Base-by-base conservation (phyloP, 2,113 vertebrate species). In the Patagioenas fasciata region DNA sequence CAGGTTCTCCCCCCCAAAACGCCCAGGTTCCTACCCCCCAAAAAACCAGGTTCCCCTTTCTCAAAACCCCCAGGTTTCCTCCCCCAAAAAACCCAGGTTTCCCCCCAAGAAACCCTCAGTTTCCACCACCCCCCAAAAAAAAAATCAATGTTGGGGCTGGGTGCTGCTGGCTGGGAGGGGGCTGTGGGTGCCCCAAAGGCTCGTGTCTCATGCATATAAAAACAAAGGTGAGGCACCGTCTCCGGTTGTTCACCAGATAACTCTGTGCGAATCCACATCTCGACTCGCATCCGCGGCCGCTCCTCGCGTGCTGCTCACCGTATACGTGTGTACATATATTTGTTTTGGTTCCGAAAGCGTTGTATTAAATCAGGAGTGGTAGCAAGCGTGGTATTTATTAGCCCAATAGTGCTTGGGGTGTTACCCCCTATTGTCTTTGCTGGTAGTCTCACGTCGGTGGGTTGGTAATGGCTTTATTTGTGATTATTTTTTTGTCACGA, bases 261-360 rank as follows among this genome's bases (percentile, higher is more conserved):
- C 4, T 54, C 60, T 0, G 0, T 10, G 25, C 1, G 8, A 4
- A 40, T 25, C 73, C 82, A 8, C 32, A 0, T 15, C 73, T 32
- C 0, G 3, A 2, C 26, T 36, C 3, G 2, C 4, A 0, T n/a
- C 44, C 2, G 8, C 0, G 4, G 11, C 44, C 6, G 3, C 26
- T 28, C 85, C 60, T 40, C 1, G 4, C 1, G 12, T 23, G 36
- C 29, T 36, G 48, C 74, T 74, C 48, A 1, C 51, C 20, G 1
- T 21, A 2, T 2, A 8, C 12, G 5, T 32, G 4, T 9, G 0
- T 2, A 3, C 3, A 5, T 10, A 1, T 23, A 5, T 71, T 61
- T 75, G 28, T 6, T 60, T 29, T 18, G 3, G 9, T 17, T 9
- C 12, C 3, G 34, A 8, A 4, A n/a, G 25, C 5, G 1, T 11